Conservation (phyloP, 2,113 vertebrate genomes). For the Pollimyrus isidori region DNA sequence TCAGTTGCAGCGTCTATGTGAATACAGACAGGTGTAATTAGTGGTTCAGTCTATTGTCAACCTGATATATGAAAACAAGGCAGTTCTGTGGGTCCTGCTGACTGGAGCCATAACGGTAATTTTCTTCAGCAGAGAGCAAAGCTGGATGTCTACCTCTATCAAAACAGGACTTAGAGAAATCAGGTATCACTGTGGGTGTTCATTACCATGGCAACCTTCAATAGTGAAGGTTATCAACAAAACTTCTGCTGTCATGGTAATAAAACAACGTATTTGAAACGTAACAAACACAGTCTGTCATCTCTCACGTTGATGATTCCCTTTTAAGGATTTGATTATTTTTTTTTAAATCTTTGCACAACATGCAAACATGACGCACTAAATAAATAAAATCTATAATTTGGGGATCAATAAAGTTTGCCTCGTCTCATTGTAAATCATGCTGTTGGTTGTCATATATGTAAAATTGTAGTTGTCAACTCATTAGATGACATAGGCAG, state of each 20-base stretch:
- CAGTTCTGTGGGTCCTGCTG: not conserved
- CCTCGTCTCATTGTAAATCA: not conserved
- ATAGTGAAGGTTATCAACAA: slow-evolving; percentile 13
- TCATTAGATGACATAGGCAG: not conserved
- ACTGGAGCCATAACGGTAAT: not conserved
- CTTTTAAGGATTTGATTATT: not conserved
- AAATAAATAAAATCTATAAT: not conserved
- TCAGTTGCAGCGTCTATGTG: not conserved
- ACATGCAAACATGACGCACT: not conserved
- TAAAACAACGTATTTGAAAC: not conserved
- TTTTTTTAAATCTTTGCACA: not conserved
- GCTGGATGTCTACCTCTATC: not conserved
- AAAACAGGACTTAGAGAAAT: not conserved
- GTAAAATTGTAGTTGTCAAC: not conserved
- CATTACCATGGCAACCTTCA: not conserved
- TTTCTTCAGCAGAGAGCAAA: not conserved
- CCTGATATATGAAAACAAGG: slow-evolving; percentile 1
- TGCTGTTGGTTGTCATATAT: not conserved
- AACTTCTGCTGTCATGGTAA: slow-evolving; percentile 14
- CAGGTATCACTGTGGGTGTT: not conserved
- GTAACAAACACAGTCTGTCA: not conserved
- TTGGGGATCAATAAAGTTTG: not conserved
- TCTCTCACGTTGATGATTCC: not conserved
- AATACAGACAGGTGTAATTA: slow-evolving; percentile 6
- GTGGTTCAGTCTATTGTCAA: slow-evolving; percentile 14